Evolutionary conservation across 2,113 vertebrate species (phyloP).

Genomic region (Phodopus roborovskii): DNA sequence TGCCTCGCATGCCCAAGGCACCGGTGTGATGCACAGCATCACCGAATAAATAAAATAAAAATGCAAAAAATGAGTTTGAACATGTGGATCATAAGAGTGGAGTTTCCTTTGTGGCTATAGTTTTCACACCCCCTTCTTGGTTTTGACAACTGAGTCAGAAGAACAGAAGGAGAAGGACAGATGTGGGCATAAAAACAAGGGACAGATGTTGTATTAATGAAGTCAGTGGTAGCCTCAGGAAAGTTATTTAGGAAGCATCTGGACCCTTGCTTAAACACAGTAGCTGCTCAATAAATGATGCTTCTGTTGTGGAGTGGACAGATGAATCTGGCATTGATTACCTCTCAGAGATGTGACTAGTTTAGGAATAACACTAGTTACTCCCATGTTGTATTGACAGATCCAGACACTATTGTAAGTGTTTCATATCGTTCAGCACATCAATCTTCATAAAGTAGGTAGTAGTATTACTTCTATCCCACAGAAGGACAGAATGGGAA

Average conservation of each 20-base stretch:
- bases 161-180: neutral
- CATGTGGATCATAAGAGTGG: neutral
- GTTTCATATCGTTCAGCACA: neutral
- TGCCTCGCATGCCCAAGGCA: neutral
- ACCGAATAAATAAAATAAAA: neutral
- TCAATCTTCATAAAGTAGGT: neutral
- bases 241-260: neutral
- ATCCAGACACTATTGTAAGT: neutral
- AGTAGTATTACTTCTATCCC: neutral
- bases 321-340: neutral
- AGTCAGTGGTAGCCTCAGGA: neutral
- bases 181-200: neutral
- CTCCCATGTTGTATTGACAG: neutral
- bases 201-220: neutral
- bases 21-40: neutral
- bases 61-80: neutral
- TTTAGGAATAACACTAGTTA: neutral
- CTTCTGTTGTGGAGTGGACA: neutral
- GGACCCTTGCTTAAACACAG: neutral
- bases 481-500: conserved; percentile 10
- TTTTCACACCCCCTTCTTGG: neutral
- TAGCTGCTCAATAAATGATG: neutral
- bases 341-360: neutral
- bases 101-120: rapidly evolving
- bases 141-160: neutral